phyloP scores from a whole-genome alignment of 2,797 vertebrate species.

The Thamnophis elegans region DNA sequence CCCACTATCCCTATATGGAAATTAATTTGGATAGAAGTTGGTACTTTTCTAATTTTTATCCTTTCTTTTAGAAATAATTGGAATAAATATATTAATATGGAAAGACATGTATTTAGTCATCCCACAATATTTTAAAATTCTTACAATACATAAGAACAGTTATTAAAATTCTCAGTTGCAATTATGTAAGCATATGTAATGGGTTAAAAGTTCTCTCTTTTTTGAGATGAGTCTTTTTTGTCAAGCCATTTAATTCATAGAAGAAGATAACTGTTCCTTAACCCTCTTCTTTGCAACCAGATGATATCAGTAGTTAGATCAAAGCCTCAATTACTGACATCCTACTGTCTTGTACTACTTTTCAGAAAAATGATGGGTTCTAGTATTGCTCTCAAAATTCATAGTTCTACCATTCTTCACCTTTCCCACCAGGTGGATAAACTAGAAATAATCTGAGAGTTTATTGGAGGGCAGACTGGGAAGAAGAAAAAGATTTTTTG shows the following conservation, averaged over 20 bases:
- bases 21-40: neutral
- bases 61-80: neutral
- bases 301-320: neutral
- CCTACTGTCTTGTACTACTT: neutral
- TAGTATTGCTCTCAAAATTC: neutral
- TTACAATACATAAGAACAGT: neutral
- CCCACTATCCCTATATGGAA: neutral
- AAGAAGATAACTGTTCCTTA: neutral
- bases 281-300: neutral
- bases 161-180: neutral
- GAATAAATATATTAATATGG: neutral
- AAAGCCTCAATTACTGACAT: neutral
- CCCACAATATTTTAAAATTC: neutral
- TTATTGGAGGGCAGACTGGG: neutral
- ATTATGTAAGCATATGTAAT: neutral
- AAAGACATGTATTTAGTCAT: neutral
- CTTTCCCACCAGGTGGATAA: neutral
- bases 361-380: neutral
- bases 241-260: neutral
- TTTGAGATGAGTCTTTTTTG: neutral
- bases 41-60: neutral
- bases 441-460: neutral
- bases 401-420: neutral
- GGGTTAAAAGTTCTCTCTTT: neutral
- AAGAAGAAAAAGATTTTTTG: neutral